A percentile compares a stretch with the other conserved stretches of the same genome.
phyloP scores from a whole-genome alignment of 1,140 invertebrate species.

The Manduca sexta region DNA sequence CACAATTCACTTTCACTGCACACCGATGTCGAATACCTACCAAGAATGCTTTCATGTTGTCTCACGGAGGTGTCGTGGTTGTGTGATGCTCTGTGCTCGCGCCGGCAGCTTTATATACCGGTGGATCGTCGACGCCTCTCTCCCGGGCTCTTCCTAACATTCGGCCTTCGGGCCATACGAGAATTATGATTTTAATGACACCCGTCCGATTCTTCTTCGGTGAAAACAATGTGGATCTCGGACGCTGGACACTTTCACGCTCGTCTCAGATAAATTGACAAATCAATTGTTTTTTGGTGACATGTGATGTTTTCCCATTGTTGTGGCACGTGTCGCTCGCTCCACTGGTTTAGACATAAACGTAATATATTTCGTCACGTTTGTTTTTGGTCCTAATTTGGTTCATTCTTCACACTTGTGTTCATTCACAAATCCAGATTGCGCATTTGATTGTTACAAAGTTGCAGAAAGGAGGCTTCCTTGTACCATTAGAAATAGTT shows the following conservation, averaged over 20 bases:
- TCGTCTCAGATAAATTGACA: neutral
- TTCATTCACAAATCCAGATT: too few relatives aligned
- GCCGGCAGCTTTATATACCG: slow-evolving; percentile 59
- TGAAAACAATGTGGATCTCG: slow-evolving; percentile 64
- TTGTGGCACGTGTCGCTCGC: too few relatives aligned
- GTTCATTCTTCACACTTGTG: too few relatives aligned
- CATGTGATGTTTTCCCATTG: too few relatives aligned
- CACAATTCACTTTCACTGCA: slow-evolving; percentile 63
- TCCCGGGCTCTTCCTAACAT: slow-evolving; percentile 68
- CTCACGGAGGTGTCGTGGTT: slow-evolving; percentile 63
- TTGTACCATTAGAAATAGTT: too few relatives aligned
- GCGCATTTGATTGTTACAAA: too few relatives aligned
- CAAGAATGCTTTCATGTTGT: slow-evolving; percentile 73
- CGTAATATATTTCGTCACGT: too few relatives aligned
- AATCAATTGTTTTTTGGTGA: neutral
- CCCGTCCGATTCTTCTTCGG: slow-evolving; percentile 60
- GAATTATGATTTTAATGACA: slow-evolving; percentile 72
- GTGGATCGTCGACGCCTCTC: slow-evolving; percentile 53
- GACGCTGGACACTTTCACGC: slow-evolving; percentile 49
- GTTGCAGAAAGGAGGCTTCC: too few relatives aligned
- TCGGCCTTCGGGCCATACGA: slow-evolving; percentile 67
- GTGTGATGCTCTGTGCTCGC: slow-evolving; percentile 61
- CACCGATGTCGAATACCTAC: slow-evolving; percentile 65
- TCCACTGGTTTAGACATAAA: too few relatives aligned
- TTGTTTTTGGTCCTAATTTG: too few relatives aligned